Base-by-base conservation (phyloP, 2,113 vertebrate genomes). In the Lophura nycthemera region DNA sequence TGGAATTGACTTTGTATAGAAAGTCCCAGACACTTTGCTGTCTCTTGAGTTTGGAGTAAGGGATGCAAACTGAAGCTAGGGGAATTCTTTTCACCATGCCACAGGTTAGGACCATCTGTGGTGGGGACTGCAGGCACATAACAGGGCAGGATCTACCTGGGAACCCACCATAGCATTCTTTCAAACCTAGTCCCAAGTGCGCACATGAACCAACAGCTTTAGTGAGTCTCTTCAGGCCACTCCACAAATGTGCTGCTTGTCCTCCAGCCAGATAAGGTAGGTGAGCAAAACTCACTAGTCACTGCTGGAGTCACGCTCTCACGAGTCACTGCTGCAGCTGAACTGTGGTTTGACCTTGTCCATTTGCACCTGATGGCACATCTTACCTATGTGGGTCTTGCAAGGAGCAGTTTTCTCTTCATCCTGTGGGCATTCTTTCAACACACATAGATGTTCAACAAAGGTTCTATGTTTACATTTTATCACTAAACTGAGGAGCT, bases 1-100 rank as follows among this genome's bases (percentile, higher is more conserved):
- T 29, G 54, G 36, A 76, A 91, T 77, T 29, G 32, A 38, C 40
- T 8, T 59, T 89, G 40, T 40, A 82, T 88, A 84, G 52, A 69
- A 52, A 88, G 86, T 74, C 67, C 60, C 88, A 75, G 73, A 79
- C 42, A 15, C 15, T 43, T 24, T 1, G 1, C 4, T 67, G 13
- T 78, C 30, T 57, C 66, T 59, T 32, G 34, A 60, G 43, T 69
- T 60, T 72, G 83, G 50, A 67, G 32, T 13, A 40, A 87, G 15
- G 20, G 45, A 79, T 29, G 11, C 66, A 25, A 74, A 59, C 27
- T 77, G 61, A 84, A 93, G 36, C 21, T 21, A 70, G 36, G 1
- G 54, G 12, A 10, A 43, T 67, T 65, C 34, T 78, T 67, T 59
- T 66, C 67, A 32, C 6, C 5, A 17, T 38, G 47, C 34, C 8